These are phyloP conservation scores for Meteorus sp. DNA, from an alignment of 1,140 invertebrate species.

Conservation along the genomic window DNA sequence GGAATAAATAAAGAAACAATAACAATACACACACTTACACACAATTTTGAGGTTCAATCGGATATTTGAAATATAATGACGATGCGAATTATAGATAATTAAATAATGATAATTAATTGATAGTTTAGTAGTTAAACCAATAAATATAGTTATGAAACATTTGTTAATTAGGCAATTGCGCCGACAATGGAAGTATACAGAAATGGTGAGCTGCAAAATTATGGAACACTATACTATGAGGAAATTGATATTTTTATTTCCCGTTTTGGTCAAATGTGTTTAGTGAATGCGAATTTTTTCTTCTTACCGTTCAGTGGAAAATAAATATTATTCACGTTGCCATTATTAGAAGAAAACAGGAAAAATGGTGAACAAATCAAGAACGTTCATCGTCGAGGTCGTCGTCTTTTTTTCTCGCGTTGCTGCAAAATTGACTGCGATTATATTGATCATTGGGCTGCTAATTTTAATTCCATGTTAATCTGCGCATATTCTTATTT, in stretches of 20 bases:
- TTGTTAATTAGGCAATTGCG: conserved; percentile 40
- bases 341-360: not conserved
- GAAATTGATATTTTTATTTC: not conserved
- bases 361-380: not conserved
- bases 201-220: not conserved
- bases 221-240: not conserved
- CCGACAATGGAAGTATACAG: not conserved
- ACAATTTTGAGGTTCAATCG: no score
- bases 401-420: not conserved
- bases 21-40: not conserved
- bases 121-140: conserved; percentile 43
- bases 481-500: not conserved
- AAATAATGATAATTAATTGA: conserved; percentile 38
- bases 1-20: not conserved
- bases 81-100: conserved; percentile 35
- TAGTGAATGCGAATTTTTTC: not conserved
- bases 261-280: not conserved
- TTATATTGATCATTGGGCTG: no score
- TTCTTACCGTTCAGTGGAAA: not conserved
- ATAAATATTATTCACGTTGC: conserved; percentile 8
- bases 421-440: not conserved
- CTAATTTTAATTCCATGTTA: not conserved
- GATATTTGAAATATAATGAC: no score
- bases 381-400: not conserved
- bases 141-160: conserved; percentile 38